Base-by-base conservation (phyloP, 2,113 vertebrate species). In the Apaloderma vittatum region DNA sequence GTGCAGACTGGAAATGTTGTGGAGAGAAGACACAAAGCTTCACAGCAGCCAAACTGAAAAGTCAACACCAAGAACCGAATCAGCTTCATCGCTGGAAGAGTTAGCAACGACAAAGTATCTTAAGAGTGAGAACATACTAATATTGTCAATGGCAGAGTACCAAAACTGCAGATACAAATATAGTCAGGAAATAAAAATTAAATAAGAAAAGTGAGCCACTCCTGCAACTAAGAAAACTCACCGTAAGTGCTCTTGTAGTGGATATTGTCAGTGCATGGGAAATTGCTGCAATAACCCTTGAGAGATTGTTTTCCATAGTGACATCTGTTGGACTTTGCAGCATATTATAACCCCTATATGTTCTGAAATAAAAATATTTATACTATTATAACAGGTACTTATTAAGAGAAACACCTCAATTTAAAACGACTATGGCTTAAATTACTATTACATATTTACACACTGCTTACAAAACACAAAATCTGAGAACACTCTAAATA, bases 221-320 rank as follows among this genome's bases (percentile, higher is more conserved):
- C 43, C 0, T 91, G 23, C 12, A 70, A 52, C 23, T 15, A 54
- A 36, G 21, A 66, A 78, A 86, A 95, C 99, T 98, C 89, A 99
- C 99, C 0, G 99, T 99, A 70, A 99, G 98, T 1, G 99, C 99
- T 90, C 98, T 98, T 11, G 99, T 99, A 92, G 99, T 99, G n/a
- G 99, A 99, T 6, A 99, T 98, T 74, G 99, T 98, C 59, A 99
- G 86, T 1, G 99, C 98, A 7, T 99, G 99, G 46, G 99, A 99
- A 94, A 99, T 97, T 0, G 98, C 99, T 7, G 99, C 98, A 58
- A 99, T 96, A 43, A 99, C 99, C 72, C 99, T 98, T 11, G 99
- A 99, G 62, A 99, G 98, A 94, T 99, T 99, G 97, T 99, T 99
- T 93, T 99, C 99, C 96, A 99, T 66, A 21, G 99, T 99, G 88